phyloP scores from a whole-genome alignment of 1,140 invertebrate species.

The Reticulitermes speratus region DNA sequence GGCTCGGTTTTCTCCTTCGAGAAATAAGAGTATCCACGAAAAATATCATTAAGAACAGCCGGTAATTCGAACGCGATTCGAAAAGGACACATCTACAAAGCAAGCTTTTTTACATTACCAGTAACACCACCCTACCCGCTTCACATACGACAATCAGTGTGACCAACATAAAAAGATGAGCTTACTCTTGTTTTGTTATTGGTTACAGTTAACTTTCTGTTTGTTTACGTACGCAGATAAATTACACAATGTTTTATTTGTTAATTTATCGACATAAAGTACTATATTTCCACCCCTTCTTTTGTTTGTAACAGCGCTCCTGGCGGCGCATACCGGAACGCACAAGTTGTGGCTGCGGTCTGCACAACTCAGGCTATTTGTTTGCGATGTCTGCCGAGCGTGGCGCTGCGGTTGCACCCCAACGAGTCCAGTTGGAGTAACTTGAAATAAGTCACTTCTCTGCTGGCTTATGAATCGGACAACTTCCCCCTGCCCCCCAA shows the following conservation, averaged over 20 bases:
- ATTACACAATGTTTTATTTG: background rate
- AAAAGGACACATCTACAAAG: too few species aligned
- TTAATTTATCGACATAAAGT: background rate
- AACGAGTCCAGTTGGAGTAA: slow-evolving; percentile 15
- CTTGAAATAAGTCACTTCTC: slow-evolving; percentile 16
- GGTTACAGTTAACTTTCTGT: too few species aligned
- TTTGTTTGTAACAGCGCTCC: background rate
- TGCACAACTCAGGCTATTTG: background rate
- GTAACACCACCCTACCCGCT: too few species aligned
- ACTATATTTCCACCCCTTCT: background rate
- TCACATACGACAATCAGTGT: too few species aligned
- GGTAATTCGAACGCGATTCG: too few species aligned
- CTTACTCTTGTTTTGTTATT: too few species aligned
- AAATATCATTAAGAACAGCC: too few species aligned
- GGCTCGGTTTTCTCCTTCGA: too few species aligned
- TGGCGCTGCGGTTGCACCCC: slow-evolving; percentile 9
- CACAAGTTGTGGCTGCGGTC: background rate
- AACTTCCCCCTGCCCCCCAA: background rate
- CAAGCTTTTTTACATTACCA: too few species aligned
- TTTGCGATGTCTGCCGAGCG: slow-evolving; percentile 8
- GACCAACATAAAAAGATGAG: too few species aligned
- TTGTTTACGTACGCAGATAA: too few species aligned
- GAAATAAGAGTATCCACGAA: too few species aligned
- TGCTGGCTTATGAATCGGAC: slow-evolving; percentile 8
- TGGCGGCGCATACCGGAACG: background rate